Conservation (phyloP, 2,797 vertebrate species). For the Morelia viridis region DNA sequence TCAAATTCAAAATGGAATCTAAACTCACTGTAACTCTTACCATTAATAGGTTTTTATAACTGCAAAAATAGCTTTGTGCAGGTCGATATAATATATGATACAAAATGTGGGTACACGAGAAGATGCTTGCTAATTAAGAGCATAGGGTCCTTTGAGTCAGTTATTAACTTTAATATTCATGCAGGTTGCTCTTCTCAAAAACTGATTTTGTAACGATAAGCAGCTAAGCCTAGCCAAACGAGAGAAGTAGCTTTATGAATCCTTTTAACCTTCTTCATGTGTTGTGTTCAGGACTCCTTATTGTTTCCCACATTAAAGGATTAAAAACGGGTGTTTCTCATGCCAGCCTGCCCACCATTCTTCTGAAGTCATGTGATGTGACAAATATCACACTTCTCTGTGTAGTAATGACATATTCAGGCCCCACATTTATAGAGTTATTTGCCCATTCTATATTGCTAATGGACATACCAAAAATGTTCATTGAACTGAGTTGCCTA, state of each 20-base stretch:
- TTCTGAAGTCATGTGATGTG: constrained; percentile 21
- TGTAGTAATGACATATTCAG: constrained; percentile 1
- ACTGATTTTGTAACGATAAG: constrained; percentile 36
- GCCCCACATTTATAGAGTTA: not conserved
- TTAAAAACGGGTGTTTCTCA: constrained; percentile 15
- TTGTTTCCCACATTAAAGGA: constrained; percentile 33
- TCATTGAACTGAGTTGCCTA: not conserved
- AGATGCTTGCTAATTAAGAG: constrained; percentile 1
- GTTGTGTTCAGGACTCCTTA: constrained; percentile 19
- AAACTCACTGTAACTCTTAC: not conserved
- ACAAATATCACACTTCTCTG: not conserved
- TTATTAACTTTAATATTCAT: constrained; percentile 53
- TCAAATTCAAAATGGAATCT: constrained; percentile 8
- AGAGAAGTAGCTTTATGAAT: constrained; percentile 49
- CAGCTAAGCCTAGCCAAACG: constrained; percentile 53
- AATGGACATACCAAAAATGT: not conserved
- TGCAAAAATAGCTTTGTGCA: constrained; percentile 5
- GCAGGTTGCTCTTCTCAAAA: constrained; percentile 48
- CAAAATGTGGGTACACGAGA: not conserved
- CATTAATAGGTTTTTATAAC: not conserved
- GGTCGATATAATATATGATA: not conserved
- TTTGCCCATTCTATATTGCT: not conserved
- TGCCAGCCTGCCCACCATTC: not conserved
- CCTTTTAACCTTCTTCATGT: constrained; percentile 37
- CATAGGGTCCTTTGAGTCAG: constrained; percentile 38